A percentile compares a stretch with the other conserved stretches of the same genome.
These are phyloP conservation scores for Astreopora myriophthalma DNA, from an alignment of 64 coral and sea anemone species.

Conservation along the genomic window DNA sequence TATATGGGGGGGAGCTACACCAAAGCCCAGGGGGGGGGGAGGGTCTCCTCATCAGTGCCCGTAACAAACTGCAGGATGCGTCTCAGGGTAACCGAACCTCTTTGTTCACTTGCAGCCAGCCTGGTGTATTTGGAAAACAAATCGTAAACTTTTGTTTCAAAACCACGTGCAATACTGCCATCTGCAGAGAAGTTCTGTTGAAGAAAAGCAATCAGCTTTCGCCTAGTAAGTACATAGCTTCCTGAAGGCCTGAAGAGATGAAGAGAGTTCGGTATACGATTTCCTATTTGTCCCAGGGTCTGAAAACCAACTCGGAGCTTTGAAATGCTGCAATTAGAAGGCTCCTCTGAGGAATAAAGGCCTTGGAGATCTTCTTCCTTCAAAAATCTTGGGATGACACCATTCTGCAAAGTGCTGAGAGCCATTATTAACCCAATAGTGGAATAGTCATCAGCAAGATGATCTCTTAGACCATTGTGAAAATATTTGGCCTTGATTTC, in stretches of 20 bases:
- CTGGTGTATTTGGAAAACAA: slow-evolving; percentile 8
- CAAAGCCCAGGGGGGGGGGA: neutral
- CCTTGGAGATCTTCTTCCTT: slow-evolving; percentile 40
- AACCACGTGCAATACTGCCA: slow-evolving; percentile 12
- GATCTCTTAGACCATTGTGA: neutral
- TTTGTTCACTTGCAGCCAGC: slow-evolving; percentile 12
- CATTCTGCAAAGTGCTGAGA: slow-evolving; percentile 55
- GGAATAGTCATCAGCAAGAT: slow-evolving; percentile 30
- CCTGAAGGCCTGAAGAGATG: slow-evolving; percentile 22
- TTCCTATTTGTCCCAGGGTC: slow-evolving; percentile 61
- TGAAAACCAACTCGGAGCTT: slow-evolving; percentile 40
- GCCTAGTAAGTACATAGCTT: neutral
- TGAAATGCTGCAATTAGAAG: slow-evolving; percentile 13
- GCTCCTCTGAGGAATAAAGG: slow-evolving; percentile 18
- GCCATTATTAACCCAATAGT: slow-evolving; percentile 56
- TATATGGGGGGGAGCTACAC: slow-evolving; percentile 32
- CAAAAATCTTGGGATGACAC: slow-evolving; percentile 38
- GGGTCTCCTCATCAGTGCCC: slow-evolving; percentile 22
- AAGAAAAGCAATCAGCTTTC: slow-evolving; percentile 15
- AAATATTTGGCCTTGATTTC: slow-evolving; percentile 65
- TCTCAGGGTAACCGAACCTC: neutral
- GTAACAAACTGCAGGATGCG: slow-evolving; percentile 53
- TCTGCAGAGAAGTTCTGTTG: slow-evolving; percentile 36
- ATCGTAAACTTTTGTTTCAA: slow-evolving; percentile 10
- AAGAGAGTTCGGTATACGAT: slow-evolving; percentile 32